Percentiles rank a stretch among this genome's conserved stretches.
Evolutionary conservation across 2,113 vertebrate genomes (phyloP).

Genomic region (Pampusana beccarii): DNA sequence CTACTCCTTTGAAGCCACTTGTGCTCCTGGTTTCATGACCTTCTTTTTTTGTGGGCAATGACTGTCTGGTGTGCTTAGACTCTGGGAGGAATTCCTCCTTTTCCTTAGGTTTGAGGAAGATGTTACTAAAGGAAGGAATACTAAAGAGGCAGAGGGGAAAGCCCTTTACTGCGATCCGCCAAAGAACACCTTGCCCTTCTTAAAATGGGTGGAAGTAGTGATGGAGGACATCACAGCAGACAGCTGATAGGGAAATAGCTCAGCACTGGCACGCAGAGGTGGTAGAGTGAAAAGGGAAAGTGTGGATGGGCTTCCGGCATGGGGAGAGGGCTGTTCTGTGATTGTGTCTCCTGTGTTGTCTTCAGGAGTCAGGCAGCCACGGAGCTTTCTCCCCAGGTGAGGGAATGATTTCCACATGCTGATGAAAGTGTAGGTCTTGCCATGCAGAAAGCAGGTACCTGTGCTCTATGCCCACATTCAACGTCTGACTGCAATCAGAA

Average conservation of each 20-base stretch:
- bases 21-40: background rate
- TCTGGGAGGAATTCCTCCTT: background rate
- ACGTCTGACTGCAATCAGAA: background rate
- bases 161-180: background rate
- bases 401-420: background rate
- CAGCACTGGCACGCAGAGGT: background rate
- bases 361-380: background rate
- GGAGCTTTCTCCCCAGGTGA: background rate
- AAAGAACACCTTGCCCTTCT: background rate
- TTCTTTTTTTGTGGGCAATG: background rate
- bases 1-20: background rate
- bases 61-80: background rate
- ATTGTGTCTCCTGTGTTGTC: background rate
- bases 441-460: background rate
- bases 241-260: background rate
- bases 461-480: background rate
- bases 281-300: background rate
- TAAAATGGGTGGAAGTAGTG: background rate
- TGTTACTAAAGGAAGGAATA: background rate
- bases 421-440: background rate
- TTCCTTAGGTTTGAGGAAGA: background rate
- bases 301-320: background rate
- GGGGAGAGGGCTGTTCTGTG: background rate
- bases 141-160: background rate
- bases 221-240: background rate